Conservation (phyloP, 2,888 invertebrate genomes). For the Mamestra brassicae region DNA sequence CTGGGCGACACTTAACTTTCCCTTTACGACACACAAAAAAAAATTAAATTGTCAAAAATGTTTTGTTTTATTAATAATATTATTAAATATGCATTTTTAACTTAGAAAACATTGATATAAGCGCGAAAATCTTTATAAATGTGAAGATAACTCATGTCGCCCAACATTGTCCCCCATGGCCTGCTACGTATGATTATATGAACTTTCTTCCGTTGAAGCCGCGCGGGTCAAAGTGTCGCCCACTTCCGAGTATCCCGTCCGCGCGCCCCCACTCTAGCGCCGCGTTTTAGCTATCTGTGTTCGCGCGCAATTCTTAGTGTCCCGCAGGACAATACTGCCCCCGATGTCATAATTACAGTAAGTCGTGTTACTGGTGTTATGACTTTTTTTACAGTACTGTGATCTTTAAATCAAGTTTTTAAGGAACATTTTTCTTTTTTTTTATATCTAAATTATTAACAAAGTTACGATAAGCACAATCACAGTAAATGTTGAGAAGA, state of each 20-base stretch:
- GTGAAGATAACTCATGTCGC: too few species aligned
- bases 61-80: too few species aligned
- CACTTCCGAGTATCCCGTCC: neutral
- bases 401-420: slow-evolving; percentile 1
- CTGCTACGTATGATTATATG: too few species aligned
- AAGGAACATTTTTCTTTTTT: neutral
- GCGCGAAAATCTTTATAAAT: too few species aligned
- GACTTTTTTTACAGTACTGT: slow-evolving; percentile 5
- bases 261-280: slow-evolving; percentile 9
- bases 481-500: slow-evolving; percentile 5
- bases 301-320: neutral
- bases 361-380: slow-evolving; percentile 8
- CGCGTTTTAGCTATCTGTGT: too few species aligned
- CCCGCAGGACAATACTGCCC: neutral
- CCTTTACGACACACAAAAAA: too few species aligned
- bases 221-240: slow-evolving; percentile 14
- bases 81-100: too few species aligned
- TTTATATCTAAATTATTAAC: slow-evolving; percentile 3
- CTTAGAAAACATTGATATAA: too few species aligned
- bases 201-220: slow-evolving; percentile 3
- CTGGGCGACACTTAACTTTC: too few species aligned
- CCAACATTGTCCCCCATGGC: too few species aligned
- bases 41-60: too few species aligned
- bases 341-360: slow-evolving; percentile 7
- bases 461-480: slow-evolving; percentile 3